A percentile compares a stretch with the other conserved stretches of the same genome.
These are phyloP conservation scores for Charadrius vociferus DNA, from an alignment of 2,113 vertebrate genomes.

Conservation along the genomic window DNA sequence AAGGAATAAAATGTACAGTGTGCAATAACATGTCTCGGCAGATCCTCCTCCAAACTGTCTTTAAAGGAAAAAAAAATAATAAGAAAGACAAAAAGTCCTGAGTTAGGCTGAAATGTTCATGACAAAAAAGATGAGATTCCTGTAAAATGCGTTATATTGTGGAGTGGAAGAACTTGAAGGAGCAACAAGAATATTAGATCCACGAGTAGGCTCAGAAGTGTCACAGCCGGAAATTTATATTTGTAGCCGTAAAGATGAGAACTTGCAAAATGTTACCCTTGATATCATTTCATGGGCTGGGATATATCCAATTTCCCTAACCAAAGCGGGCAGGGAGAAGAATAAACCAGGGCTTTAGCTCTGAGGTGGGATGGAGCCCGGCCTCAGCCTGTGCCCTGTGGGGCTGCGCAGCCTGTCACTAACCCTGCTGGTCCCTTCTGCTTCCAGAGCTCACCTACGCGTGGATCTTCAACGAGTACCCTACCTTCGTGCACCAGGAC, in stretches of 20 bases:
- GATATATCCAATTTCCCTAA: fast-evolving
- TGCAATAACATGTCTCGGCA: not conserved
- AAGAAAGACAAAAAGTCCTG: not conserved
- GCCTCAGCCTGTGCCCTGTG: fast-evolving
- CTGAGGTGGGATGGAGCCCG: not conserved
- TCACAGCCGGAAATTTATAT: not conserved
- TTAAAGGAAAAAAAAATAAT: not conserved
- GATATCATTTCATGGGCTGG: fast-evolving
- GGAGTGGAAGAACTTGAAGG: not conserved
- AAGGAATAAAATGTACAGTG: not conserved
- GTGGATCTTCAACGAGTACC: conserved; percentile 98
- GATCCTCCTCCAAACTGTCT: not conserved
- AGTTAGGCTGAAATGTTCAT: not conserved
- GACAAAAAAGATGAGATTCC: not conserved
- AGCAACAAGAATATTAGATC: not conserved
- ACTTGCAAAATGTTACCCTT: not conserved
- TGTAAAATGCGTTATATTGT: not conserved
- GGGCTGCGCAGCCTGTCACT: not conserved
- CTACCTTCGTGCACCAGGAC: conserved; percentile 91
- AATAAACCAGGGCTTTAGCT: not conserved
- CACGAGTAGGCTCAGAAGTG: fast-evolving
- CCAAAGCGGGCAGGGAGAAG: not conserved
- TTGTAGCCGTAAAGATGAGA: not conserved
- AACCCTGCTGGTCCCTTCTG: not conserved
- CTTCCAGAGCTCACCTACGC: conserved; percentile 91